Percentiles rank a stretch among this genome's conserved stretches.
These are phyloP conservation scores for Brachymystax lenok DNA, from an alignment of 2,797 vertebrate genomes.

Conservation along the genomic window DNA sequence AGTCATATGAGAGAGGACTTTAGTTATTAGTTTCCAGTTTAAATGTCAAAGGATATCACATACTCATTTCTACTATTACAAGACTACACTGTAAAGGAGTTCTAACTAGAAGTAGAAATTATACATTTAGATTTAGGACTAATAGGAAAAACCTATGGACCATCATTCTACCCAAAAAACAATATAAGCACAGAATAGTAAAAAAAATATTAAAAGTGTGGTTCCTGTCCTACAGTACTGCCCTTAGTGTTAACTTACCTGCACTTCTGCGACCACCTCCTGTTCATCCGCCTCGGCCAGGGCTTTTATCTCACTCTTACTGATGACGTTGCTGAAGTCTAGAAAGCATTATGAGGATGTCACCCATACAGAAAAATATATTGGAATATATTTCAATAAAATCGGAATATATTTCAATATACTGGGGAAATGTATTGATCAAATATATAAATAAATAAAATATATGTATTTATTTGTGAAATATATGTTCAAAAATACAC, in stretches of 20 bases:
- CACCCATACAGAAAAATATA: no score
- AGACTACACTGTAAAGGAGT: neutral
- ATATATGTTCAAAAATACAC: no score
- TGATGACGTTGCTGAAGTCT: constrained; percentile 99
- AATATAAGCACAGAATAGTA: neutral
- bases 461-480: no score
- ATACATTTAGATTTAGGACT: neutral
- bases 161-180: no score
- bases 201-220: neutral
- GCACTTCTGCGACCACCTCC: constrained; percentile 95
- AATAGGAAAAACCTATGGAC: neutral
- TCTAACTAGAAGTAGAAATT: neutral
- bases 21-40: neutral
- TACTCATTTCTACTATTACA: neutral
- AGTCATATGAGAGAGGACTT: constrained; percentile 25
- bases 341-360: constrained; percentile 31
- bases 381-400: no score
- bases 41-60: no score
- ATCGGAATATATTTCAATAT: no score
- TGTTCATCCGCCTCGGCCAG: constrained; percentile 95
- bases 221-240: neutral
- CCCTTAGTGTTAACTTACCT: constrained; percentile 72
- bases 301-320: constrained; percentile 93
- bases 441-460: no score
- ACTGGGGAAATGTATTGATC: no score